Evolutionary conservation across 53 echinoderm and acorn worm species (phyloP).

Genomic region (Mesocentrotus franciscanus): DNA sequence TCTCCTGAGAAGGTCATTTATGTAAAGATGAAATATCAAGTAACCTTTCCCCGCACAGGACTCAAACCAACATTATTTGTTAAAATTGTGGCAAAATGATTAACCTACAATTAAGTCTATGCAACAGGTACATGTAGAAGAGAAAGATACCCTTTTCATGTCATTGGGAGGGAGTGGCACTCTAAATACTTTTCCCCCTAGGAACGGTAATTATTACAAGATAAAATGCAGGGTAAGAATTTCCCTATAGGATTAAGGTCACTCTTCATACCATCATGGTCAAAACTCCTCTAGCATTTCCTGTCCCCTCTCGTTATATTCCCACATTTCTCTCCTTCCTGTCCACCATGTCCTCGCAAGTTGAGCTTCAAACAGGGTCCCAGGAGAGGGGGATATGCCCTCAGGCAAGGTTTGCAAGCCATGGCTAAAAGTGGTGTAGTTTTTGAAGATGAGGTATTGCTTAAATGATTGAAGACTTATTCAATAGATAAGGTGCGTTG

Average conservation of each 20-base stretch:
- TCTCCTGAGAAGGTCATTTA: too few species aligned
- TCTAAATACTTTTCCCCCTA: neutral
- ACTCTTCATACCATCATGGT: neutral
- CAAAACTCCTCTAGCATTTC: neutral
- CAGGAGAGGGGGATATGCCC: neutral
- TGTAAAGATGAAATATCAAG: too few species aligned
- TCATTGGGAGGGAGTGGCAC: neutral
- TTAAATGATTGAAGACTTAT: neutral
- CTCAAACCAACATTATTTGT: too few species aligned
- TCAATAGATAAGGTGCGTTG: neutral
- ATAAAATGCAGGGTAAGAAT: conserved; percentile 26
- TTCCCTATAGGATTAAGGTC: conserved; percentile 35
- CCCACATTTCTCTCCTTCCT: neutral
- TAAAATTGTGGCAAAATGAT: too few species aligned
- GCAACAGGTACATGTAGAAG: neutral
- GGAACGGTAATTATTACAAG: neutral
- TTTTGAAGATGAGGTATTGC: neutral
- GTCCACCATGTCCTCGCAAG: neutral
- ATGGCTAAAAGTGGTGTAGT: neutral
- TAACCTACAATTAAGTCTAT: too few species aligned
- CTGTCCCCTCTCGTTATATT: neutral
- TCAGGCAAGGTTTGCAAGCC: conserved; percentile 3
- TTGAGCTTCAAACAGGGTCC: neutral
- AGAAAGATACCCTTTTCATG: neutral
- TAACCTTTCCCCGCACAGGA: too few species aligned